Percentiles rank a stretch among this genome's conserved stretches.
phyloP scores from a whole-genome alignment of 2,888 invertebrate species.

The Cheiracanthium punctorium region DNA sequence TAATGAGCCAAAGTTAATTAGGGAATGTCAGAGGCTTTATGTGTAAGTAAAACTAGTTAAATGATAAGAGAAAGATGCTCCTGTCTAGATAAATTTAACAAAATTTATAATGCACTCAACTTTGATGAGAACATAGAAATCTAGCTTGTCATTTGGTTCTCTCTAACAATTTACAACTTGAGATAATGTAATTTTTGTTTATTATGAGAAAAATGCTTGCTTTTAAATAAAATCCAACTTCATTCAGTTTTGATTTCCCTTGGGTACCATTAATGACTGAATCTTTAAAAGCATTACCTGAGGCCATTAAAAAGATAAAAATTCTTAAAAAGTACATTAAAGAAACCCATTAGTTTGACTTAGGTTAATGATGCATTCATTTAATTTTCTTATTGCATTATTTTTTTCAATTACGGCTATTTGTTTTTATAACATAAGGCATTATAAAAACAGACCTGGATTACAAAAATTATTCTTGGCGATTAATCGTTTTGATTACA shows the following conservation, averaged over 20 bases:
- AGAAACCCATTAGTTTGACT: conserved; percentile 50
- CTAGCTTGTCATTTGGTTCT: conserved; percentile 21
- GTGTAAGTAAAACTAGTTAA: conserved; percentile 23
- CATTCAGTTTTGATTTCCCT: conserved; percentile 37
- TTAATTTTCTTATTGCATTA: conserved; percentile 19
- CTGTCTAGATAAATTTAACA: conserved; percentile 17
- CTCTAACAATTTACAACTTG: conserved; percentile 26
- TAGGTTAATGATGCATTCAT: conserved; percentile 34
- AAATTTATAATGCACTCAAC: conserved; percentile 26
- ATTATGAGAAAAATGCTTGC: conserved; percentile 1
- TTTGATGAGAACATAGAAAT: conserved; percentile 13
- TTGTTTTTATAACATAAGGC: conserved; percentile 21
- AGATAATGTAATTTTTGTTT: conserved; percentile 20
- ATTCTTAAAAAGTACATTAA: conserved; percentile 22
- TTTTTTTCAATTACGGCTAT: conserved; percentile 26
- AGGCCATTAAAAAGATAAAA: background rate
- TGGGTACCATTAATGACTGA: conserved; percentile 31
- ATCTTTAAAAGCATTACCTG: conserved; percentile 31
- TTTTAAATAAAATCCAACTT: conserved; percentile 22
- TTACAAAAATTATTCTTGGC: background rate
- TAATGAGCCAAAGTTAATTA: conserved; percentile 26
- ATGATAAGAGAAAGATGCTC: conserved; percentile 14
- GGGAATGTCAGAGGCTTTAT: background rate
- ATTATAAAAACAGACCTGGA: background rate
- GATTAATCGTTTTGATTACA: background rate